Percentiles rank a stretch among this genome's conserved stretches.
Evolutionary conservation across 2,113 vertebrate species (phyloP).

Genomic region (Psephotus haematonotus): DNA sequence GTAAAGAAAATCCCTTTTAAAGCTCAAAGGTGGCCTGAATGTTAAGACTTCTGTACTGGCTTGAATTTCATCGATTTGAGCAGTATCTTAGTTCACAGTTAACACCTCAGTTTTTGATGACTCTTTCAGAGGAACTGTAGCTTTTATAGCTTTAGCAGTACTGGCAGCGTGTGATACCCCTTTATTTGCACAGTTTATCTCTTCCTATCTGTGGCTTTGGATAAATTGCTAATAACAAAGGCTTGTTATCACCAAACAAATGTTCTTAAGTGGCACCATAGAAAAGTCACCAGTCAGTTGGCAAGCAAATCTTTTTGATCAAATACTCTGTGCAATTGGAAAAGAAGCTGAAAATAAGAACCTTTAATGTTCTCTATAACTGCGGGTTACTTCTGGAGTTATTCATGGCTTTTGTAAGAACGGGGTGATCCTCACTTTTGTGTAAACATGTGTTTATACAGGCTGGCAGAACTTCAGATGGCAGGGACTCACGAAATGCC

Average conservation of each 20-base stretch:
- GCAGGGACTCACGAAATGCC: not conserved
- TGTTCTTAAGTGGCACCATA: not conserved
- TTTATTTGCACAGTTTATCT: constrained; percentile 55
- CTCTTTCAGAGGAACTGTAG: not conserved
- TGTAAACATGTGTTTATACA: not conserved
- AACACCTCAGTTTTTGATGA: not conserved
- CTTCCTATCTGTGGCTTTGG: constrained; percentile 46
- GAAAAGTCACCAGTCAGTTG: not conserved
- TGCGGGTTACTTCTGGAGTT: not conserved
- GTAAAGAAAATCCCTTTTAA: not conserved
- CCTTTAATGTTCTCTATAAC: not conserved
- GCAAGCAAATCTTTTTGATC: not conserved
- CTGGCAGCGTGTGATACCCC: not conserved
- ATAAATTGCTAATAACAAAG: constrained; percentile 17
- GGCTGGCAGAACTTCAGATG: not conserved
- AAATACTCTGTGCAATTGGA: not conserved
- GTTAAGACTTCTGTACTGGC: not conserved
- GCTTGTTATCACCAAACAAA: constrained; percentile 34
- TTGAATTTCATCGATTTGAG: not conserved
- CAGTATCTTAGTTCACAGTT: not conserved
- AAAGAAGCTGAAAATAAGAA: not conserved
- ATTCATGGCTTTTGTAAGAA: not conserved
- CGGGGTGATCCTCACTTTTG: not conserved
- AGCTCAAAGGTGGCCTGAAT: not conserved
- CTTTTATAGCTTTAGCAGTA: not conserved